phyloP scores from a whole-genome alignment of 2,888 invertebrate genomes.

The Megalurothrips usitatus region DNA sequence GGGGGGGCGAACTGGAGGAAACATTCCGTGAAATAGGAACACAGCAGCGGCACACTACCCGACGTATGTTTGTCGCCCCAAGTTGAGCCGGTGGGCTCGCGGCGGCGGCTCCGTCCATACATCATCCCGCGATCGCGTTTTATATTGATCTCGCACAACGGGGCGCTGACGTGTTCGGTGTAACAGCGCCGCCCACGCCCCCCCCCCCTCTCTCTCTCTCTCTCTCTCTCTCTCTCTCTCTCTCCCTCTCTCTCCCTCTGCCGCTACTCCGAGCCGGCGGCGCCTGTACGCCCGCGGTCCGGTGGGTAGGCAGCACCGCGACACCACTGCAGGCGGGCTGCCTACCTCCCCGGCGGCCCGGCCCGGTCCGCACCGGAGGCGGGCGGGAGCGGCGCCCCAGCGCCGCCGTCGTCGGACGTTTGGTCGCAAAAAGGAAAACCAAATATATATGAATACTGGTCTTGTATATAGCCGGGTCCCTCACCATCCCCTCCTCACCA shows the following conservation, averaged over 20 bases:
- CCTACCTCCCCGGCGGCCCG: not conserved
- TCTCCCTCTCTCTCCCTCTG: constrained; percentile 4
- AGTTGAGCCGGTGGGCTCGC: too few relatives aligned
- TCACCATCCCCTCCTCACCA: not conserved
- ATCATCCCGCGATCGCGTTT: not conserved
- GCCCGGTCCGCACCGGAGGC: not conserved
- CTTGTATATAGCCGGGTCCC: too few relatives aligned
- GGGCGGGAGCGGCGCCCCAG: not conserved
- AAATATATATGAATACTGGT: not conserved
- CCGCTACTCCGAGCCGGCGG: not conserved
- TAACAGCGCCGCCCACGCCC: not conserved
- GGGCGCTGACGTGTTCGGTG: not conserved
- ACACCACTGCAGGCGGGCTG: not conserved
- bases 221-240: constrained; percentile 13
- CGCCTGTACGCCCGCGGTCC: not conserved
- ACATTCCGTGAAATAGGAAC: too few relatives aligned
- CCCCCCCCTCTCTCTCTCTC: constrained; percentile 15
- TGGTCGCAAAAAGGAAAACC: not conserved
- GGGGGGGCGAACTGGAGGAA: too few relatives aligned
- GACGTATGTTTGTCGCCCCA: too few relatives aligned
- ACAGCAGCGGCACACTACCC: too few relatives aligned
- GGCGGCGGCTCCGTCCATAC: not conserved
- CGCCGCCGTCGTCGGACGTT: too few relatives aligned
- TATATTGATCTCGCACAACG: not conserved
- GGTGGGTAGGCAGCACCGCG: not conserved